Conservation (phyloP, 2,797 vertebrate species). For the Cynodonichthys magdalenae region DNA sequence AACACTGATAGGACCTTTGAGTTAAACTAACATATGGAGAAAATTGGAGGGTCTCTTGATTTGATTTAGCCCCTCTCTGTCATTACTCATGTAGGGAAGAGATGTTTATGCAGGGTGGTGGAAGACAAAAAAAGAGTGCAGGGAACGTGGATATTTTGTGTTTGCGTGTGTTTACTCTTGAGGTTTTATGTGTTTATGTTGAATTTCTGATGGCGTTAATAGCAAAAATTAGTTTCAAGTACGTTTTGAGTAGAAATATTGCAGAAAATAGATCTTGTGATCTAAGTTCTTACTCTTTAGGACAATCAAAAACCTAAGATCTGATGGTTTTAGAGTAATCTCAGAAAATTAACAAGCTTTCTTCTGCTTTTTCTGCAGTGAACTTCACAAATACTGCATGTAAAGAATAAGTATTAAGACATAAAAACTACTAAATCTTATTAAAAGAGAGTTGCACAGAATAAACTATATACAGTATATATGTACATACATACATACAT, state of each 20-base stretch:
- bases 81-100: conserved; percentile 56
- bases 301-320: conserved; percentile 16
- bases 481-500: too few relatives aligned
- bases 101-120: conserved; percentile 60
- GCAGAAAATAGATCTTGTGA: not conserved
- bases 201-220: conserved; percentile 17
- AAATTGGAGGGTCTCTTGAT: conserved; percentile 69
- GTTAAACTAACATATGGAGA: conserved; percentile 74
- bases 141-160: conserved; percentile 38
- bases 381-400: too few relatives aligned
- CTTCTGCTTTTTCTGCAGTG: not conserved
- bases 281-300: conserved; percentile 16
- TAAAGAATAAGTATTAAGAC: too few relatives aligned
- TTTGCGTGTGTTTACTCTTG: conserved; percentile 35
- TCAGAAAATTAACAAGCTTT: too few relatives aligned
- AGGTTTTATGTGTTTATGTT: conserved; percentile 27
- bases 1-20: conserved; percentile 65
- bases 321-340: not conserved
- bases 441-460: not conserved
- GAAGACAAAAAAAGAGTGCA: conserved; percentile 26
- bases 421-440: too few relatives aligned
- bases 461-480: too few relatives aligned
- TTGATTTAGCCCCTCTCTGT: conserved; percentile 69
- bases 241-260: conserved; percentile 6
- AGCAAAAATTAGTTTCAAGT: conserved; percentile 5